Base-by-base conservation (phyloP, 2,797 vertebrate genomes). In the Catamblyrhynchus diadema region DNA sequence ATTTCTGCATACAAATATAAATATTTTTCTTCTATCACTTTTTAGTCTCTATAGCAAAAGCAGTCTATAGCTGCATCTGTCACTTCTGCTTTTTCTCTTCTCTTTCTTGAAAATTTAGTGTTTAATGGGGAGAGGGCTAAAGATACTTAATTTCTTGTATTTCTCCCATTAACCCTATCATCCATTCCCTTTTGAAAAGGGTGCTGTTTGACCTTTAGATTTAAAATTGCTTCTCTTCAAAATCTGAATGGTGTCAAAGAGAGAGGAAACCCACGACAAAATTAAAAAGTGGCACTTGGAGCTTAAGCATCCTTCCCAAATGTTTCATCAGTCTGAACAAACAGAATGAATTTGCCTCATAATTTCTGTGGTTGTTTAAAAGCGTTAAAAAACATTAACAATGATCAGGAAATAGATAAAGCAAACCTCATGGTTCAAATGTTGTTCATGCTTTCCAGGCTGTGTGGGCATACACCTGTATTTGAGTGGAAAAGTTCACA, bases 1-100 rank as follows among this genome's bases (percentile, higher is more conserved):
- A 97, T 95, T 96, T n/a, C 86, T 90, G 88, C 82, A 67, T 48
- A 94, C 53, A 79, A 90, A 77, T 86, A 92, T 7, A 93, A 94
- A 88, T 75, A 44, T 44, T 79, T 88, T 92, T 69, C 9, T 80
- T 95, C 88, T 59, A 81, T 65, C 18, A 37, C 25, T 23, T 78
- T 81, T 79, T 66, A 61, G 47, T 70, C 48, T 69, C 8, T 53
- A 13, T 16, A 47, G 51, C 8, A 69, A 84, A 71, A 86, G 18
- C 15, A 24, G 19, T 30, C 54, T 13, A 22, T 42, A 62, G 33
- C 6, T 75, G 37, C 10, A 60, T 59, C 10, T 37, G 25, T 44
- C 2, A 6, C 54, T 86, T 74, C 27, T 56, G 11, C 27, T 88
- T 27, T 24, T 35, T 11, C 33, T 35, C 54, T 35, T 35, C 5